A percentile compares a stretch with the other conserved stretches of the same genome.
phyloP scores from a whole-genome alignment of 2,797 vertebrate species.

The Numenius phaeopus region DNA sequence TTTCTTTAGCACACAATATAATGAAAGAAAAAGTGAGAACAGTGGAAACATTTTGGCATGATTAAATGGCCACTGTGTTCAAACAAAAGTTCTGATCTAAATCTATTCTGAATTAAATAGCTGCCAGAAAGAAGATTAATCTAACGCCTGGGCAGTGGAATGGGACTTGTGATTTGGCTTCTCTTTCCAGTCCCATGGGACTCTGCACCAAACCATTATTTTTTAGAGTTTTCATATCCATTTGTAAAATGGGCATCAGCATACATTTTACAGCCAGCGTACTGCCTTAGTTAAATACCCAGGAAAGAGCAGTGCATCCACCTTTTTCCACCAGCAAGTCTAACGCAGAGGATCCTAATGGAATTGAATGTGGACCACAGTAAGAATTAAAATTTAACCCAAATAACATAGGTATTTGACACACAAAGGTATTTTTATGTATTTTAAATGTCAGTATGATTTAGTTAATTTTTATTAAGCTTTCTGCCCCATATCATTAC shows the following conservation, averaged over 20 bases:
- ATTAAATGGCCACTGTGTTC: constrained; percentile 93
- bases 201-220: constrained; percentile 8
- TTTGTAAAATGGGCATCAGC: background rate
- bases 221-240: background rate
- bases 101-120: constrained; percentile 71
- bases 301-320: background rate
- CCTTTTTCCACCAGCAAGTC: background rate
- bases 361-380: background rate
- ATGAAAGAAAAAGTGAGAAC: constrained; percentile 84
- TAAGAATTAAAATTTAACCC: background rate
- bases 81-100: constrained; percentile 89
- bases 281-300: background rate
- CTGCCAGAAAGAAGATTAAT: constrained; percentile 68
- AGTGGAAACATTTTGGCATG: constrained; percentile 88
- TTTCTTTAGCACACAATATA: constrained; percentile 85
- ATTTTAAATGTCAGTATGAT: background rate
- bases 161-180: constrained; percentile 56
- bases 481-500: background rate
- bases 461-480: background rate
- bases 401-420: background rate
- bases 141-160: constrained; percentile 56
- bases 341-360: background rate
- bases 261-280: background rate
- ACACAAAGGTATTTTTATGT: background rate
- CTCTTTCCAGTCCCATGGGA: background rate